Evolutionary conservation across 2,113 vertebrate species (phyloP), one percentile per base, ranked within the genome.

Genomic region (Neogobius melanostomus): DNA sequence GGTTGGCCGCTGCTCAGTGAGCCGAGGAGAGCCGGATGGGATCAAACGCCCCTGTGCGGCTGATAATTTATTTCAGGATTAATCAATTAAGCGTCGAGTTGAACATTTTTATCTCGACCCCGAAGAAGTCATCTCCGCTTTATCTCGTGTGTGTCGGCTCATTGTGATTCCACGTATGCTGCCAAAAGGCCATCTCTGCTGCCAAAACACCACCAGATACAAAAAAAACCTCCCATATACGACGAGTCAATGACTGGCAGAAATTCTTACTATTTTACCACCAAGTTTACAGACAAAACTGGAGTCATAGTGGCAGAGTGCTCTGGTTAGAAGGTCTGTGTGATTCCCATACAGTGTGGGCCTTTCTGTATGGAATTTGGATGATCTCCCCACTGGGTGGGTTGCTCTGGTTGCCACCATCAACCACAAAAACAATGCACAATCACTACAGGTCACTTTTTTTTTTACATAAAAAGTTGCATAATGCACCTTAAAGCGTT

Each of bases 161-260:
- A 61, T 61, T 61, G 59, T 61, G 14, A 61, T 44, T 61, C 59
- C 43, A 61, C 44, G 59, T 61, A 8, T 16, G 54, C 54, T 36
- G 59, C 59, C 59, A 61, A 61, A 61, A 61, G 59, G 59, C 42
- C 59, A 61, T 61, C 59, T 61, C 59, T 8, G 14, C 59, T 44
- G 59, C 59, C 42, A 44, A 15, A 44, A 8, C 36, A 10, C 6
- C 57, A 14, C 12, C 57, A 43, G 42, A 61, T n/a, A 43, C 36
- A 57, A 57, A 57, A 44, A 36, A 61, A 44, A 36, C 44, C 42
- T 61, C 12, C 57, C 14, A 8, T 44, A 28, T 15, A 43, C 8
- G 2, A 10, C 42, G 42, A 21, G 21, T 60, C 36, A 7, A 15
- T 51, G 49, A 51, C 49, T 14, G 12, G 49, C 12, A 14, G 49